These are phyloP conservation scores for Myodes glareolus DNA, from an alignment of 2,113 vertebrate genomes.

Conservation along the genomic window DNA sequence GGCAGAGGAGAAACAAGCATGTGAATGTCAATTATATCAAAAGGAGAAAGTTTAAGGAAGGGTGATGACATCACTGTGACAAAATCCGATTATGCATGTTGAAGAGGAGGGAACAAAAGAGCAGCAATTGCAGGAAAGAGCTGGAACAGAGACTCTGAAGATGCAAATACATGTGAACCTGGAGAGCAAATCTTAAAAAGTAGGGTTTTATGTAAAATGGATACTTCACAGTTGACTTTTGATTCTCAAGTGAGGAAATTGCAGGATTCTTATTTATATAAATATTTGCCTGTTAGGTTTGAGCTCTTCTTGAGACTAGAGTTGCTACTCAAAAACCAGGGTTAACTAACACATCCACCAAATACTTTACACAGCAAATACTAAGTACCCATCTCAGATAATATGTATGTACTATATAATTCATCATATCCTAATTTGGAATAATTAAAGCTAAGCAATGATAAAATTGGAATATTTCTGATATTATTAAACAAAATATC, in stretches of 20 bases:
- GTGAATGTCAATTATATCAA: background rate
- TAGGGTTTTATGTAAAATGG: background rate
- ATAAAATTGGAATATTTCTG: slow-evolving; percentile 50
- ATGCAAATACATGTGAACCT: background rate
- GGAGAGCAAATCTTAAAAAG: slow-evolving; percentile 16
- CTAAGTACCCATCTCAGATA: slow-evolving; percentile 37
- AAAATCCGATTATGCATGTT: background rate
- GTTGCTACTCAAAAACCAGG: background rate
- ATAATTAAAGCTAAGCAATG: slow-evolving; percentile 45
- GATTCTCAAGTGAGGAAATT: background rate
- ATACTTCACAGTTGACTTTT: background rate
- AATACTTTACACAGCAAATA: slow-evolving; percentile 44
- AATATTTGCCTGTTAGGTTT: background rate
- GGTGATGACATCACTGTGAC: background rate
- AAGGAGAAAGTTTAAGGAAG: background rate
- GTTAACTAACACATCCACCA: slow-evolving; percentile 14
- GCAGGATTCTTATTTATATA: background rate
- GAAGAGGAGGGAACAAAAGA: background rate
- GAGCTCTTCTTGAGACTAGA: background rate
- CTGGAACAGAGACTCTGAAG: background rate
- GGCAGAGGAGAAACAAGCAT: background rate
- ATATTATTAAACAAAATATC: slow-evolving; percentile 71
- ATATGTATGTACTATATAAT: background rate
- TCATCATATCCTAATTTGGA: slow-evolving; percentile 26
- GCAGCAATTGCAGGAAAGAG: background rate